Base-by-base conservation (phyloP, 1,140 invertebrate genomes). In the Sminthurinus signatus region DNA sequence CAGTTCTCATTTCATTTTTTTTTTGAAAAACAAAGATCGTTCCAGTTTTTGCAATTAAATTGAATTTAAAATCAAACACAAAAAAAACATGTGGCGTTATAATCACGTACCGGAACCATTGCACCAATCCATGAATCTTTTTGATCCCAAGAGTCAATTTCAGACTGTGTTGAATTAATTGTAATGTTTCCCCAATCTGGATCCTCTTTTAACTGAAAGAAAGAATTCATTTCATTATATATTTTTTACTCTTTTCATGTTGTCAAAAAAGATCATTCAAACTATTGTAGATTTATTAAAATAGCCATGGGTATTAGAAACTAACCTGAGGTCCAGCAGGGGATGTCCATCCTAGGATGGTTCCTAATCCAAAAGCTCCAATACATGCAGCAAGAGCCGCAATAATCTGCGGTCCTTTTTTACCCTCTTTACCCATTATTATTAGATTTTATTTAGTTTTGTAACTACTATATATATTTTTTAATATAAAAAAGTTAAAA, bases 111-210 rank as follows among this genome's bases (percentile, higher is more conserved):
- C 29, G 85, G 85, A 62, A 86, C 76, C 31, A 86, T 70, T 0
- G 87, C 85, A 2, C 85, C 82, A 61, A 89, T 81, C 88, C 87
- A 90, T 1, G 85, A 84, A n/a, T n/a, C n/a, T 48, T 83, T 82
- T 44, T 86, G 77, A 0, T 76, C 73, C 17, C 21, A 23, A 14
- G 10, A 8, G 5, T 17, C 23, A 5, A 48, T 8, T 48, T 17
- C 17, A 8, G 29, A 23, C 5, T 28, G 12, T 14, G 12, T 54
- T 54, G 27, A 14, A 0, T 76, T 73, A 0, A 64, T 10, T 1
- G 73, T 75, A 0, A 87, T n/a, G 14, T 56, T 76, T 44, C 76
- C 70, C 71, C 86, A 86, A 57, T 79, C 75, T 31, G 75, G 74
- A 1, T 67, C 59, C 43, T 78, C 73, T 1, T 77, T 76, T 15